Percentiles rank a stretch among this genome's conserved stretches.
These are phyloP conservation scores for Cyanoramphus novaezelandiae DNA, from an alignment of 2,113 vertebrate genomes.

Conservation along the genomic window DNA sequence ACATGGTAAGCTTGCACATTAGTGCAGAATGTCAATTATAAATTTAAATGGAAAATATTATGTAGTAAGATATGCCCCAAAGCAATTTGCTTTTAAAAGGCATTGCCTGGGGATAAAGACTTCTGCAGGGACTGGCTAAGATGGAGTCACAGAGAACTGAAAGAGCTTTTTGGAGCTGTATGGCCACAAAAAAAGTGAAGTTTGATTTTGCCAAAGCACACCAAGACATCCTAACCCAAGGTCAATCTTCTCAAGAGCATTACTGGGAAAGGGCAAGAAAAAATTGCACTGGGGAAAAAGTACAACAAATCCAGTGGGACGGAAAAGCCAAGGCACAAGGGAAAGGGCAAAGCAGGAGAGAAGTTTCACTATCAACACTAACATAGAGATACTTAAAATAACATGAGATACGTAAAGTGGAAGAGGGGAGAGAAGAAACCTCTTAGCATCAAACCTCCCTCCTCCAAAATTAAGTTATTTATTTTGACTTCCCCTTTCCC, in stretches of 20 bases:
- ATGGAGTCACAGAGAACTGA: neutral
- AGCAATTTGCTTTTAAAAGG: neutral
- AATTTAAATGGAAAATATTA: neutral
- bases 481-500: neutral
- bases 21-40: neutral
- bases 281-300: neutral
- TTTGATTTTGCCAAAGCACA: accelerated
- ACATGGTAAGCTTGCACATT: neutral
- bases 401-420: neutral
- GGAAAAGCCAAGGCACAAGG: neutral
- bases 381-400: neutral
- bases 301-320: neutral
- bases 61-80: neutral
- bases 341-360: neutral
- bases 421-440: accelerated
- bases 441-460: neutral
- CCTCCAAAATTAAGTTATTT: neutral
- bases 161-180: neutral
- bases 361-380: neutral
- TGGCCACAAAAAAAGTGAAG: neutral
- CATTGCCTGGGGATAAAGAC: neutral
- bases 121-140: neutral
- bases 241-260: neutral
- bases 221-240: neutral
- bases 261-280: neutral